Percentiles rank a stretch among this genome's conserved stretches.
Conservation (phyloP, 2,797 vertebrate species). For the Numenius phaeopus region DNA sequence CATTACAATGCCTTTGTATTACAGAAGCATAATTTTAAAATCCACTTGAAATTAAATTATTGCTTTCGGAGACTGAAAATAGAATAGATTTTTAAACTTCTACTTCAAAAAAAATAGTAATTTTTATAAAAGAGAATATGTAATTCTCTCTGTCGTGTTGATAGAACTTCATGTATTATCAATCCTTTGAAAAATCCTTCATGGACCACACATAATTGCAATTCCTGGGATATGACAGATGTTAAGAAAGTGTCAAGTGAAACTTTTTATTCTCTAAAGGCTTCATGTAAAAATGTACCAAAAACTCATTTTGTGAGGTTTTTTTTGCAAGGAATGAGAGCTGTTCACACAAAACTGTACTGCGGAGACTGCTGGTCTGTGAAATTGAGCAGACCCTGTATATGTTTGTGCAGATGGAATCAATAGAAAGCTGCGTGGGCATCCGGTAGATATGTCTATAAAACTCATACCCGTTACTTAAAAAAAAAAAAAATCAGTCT, state of each 20-base stretch:
- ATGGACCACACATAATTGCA: not conserved
- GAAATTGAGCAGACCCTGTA: not conserved
- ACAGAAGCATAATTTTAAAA: constrained; percentile 16
- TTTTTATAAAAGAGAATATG: constrained; percentile 28
- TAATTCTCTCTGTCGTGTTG: constrained; percentile 3
- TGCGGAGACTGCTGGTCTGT: not conserved
- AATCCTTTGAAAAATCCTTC: constrained; percentile 17
- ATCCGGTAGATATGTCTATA: not conserved
- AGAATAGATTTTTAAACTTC: constrained; percentile 22
- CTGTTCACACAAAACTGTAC: not conserved
- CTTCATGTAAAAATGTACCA: not conserved
- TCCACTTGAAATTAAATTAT: constrained; percentile 33
- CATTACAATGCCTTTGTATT: constrained; percentile 12
- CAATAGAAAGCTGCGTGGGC: not conserved
- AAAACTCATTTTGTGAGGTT: not conserved
- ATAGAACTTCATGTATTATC: not conserved
- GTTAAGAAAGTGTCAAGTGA: not conserved
- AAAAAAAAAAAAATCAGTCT: not conserved
- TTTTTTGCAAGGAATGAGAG: not conserved
- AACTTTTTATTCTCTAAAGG: not conserved
- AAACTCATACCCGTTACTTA: not conserved
- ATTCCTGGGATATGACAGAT: not conserved
- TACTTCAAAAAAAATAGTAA: constrained; percentile 12
- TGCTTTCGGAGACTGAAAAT: constrained; percentile 23
- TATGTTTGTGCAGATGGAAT: not conserved